Evolutionary conservation across 2,888 invertebrate genomes (phyloP).

Genomic region (Quadroppia sp.): DNA sequence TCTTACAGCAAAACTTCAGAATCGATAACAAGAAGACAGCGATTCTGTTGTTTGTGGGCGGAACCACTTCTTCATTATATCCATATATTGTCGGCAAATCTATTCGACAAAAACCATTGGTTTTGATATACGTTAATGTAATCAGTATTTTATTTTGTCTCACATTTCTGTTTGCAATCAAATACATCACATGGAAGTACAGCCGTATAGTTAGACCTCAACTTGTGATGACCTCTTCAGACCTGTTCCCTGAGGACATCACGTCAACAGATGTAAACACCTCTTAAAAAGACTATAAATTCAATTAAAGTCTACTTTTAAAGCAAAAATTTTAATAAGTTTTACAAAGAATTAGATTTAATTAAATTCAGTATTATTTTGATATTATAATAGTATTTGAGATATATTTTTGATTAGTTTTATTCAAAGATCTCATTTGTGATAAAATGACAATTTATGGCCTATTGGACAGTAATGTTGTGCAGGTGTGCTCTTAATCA

Average conservation of each 20-base stretch:
- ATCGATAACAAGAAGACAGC: conserved; percentile 27
- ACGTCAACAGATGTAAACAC: no score
- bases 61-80: not conserved
- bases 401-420: no score
- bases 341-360: not conserved
- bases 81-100: conserved; percentile 19
- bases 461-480: not conserved
- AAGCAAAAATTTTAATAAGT: not conserved
- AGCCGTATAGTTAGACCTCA: not conserved
- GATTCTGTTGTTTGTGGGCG: conserved; percentile 7
- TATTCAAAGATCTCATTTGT: not conserved
- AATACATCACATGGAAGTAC: not conserved
- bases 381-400: no score
- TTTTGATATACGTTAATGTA: conserved; percentile 14
- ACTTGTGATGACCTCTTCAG: not conserved
- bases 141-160: conserved; percentile 28
- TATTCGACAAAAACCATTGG: not conserved
- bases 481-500: no score
- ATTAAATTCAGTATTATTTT: no score
- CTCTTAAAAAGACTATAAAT: no score
- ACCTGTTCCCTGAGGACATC: not conserved
- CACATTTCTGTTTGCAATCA: not conserved
- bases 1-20: conserved; percentile 24
- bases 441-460: not conserved
- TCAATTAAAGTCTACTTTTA: no score